Percentiles rank a stretch among this genome's conserved stretches.
phyloP scores from a whole-genome alignment of 2,113 vertebrate species.

The Ursus arctos region DNA sequence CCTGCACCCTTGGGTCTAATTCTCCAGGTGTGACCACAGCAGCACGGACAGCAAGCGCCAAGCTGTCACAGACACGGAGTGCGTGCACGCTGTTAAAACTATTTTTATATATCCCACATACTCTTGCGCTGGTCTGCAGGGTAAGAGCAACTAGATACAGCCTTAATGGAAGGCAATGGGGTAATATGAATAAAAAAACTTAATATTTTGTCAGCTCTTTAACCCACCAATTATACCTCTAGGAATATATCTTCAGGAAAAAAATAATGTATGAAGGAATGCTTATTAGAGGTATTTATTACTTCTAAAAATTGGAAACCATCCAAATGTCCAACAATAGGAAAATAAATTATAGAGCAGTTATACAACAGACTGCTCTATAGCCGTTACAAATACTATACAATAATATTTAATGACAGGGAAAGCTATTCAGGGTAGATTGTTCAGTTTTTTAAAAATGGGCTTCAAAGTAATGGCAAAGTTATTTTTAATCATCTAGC shows the following conservation, averaged over 20 bases:
- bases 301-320: slow-evolving; percentile 63
- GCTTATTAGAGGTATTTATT: slow-evolving; percentile 36
- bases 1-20: not conserved
- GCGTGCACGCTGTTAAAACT: not conserved
- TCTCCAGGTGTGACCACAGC: not conserved
- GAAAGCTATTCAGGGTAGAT: slow-evolving; percentile 54
- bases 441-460: slow-evolving; percentile 12
- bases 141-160: slow-evolving; percentile 29
- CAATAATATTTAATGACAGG: slow-evolving; percentile 49
- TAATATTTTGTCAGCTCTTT: slow-evolving; percentile 32
- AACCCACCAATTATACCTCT: not conserved
- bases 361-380: not conserved
- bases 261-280: not conserved
- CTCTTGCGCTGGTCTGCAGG: not conserved
- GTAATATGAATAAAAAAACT: not conserved
- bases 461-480: slow-evolving; percentile 51
- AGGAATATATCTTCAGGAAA: not conserved
- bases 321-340: slow-evolving; percentile 55
- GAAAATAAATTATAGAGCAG: slow-evolving; percentile 60
- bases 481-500: slow-evolving; percentile 50
- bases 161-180: not conserved
- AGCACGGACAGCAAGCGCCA: not conserved
- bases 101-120: not conserved
- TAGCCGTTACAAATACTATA: slow-evolving; percentile 48
- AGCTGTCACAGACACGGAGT: not conserved